These are phyloP conservation scores for Rhynchonycteris naso DNA, from an alignment of 2,797 vertebrate species.

Conservation along the genomic window DNA sequence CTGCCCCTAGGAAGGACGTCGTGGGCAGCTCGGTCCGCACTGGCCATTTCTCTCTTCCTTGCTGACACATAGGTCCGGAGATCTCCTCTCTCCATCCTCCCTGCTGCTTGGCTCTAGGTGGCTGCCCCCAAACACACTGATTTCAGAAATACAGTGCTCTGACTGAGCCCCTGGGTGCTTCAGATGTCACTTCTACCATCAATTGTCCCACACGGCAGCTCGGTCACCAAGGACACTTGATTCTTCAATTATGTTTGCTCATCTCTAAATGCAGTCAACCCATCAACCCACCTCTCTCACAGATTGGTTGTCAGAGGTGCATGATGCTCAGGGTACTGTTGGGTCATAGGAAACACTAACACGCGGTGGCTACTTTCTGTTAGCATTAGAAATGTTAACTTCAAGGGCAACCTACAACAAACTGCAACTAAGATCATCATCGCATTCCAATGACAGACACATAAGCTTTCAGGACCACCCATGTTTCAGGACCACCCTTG, in stretches of 20 bases:
- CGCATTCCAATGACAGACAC: not conserved
- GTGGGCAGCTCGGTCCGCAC: rapidly evolving
- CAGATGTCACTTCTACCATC: not conserved
- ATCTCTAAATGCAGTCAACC: rapidly evolving
- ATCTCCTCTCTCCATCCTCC: too few relatives aligned
- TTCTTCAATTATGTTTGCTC: rapidly evolving
- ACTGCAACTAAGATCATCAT: not conserved
- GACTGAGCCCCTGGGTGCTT: too few relatives aligned
- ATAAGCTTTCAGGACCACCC: not conserved
- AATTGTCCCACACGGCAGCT: rapidly evolving
- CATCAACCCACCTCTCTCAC: rapidly evolving
- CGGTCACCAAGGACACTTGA: not conserved
- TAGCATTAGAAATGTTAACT: not conserved
- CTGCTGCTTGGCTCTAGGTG: rapidly evolving
- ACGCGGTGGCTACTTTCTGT: rapidly evolving
- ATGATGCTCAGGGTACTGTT: rapidly evolving
- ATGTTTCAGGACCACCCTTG: rapidly evolving
- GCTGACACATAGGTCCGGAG: rapidly evolving
- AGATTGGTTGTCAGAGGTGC: rapidly evolving
- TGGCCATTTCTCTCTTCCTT: rapidly evolving
- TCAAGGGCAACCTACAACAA: not conserved
- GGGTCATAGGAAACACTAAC: not conserved
- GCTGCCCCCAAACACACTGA: too few relatives aligned
- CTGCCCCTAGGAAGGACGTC: not conserved
- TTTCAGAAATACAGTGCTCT: not conserved